phyloP scores from a whole-genome alignment of 2,888 invertebrate species.

The Steinernema hermaphroditum region DNA sequence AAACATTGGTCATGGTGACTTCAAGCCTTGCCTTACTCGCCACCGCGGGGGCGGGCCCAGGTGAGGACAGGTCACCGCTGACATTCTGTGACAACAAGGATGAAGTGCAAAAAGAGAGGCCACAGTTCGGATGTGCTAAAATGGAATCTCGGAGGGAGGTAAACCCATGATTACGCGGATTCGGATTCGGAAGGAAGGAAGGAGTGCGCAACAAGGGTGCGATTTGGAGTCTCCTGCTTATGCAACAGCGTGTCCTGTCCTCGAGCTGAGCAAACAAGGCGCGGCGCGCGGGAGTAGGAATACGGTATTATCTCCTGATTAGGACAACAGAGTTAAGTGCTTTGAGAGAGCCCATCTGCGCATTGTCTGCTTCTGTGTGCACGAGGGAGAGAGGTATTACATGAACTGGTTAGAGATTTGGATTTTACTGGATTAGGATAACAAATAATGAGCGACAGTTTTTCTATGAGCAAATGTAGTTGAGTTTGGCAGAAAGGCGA shows the following conservation, averaged over 20 bases:
- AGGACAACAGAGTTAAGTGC: slow-evolving; percentile 20
- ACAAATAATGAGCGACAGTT: not conserved
- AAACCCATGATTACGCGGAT: not conserved
- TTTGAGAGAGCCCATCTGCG: not conserved
- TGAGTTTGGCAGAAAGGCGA: not conserved
- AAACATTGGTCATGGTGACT: not conserved
- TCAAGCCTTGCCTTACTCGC: slow-evolving; percentile 2
- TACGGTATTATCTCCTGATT: slow-evolving; percentile 4
- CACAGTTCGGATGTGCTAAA: slow-evolving; percentile 18
- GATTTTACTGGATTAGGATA: not conserved
- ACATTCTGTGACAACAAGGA: slow-evolving; percentile 22
- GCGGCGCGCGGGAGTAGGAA: not conserved
- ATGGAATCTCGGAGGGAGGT: not conserved
- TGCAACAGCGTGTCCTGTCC: slow-evolving; percentile 28
- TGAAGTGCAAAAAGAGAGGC: slow-evolving; percentile 27
- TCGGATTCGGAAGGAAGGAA: not conserved
- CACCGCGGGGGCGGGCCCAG: slow-evolving; percentile 15
- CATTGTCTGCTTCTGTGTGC: slow-evolving; percentile 13
- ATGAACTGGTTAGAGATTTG: not conserved
- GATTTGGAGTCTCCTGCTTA: not conserved
- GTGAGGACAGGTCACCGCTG: slow-evolving; percentile 27
- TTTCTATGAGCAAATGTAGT: not conserved
- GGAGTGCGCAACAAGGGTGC: not conserved
- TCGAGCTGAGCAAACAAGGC: slow-evolving; percentile 18
- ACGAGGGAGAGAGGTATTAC: not conserved